Evolutionary conservation across 2,888 invertebrate genomes (phyloP).

Genomic region (Spodoptera exigua): DNA sequence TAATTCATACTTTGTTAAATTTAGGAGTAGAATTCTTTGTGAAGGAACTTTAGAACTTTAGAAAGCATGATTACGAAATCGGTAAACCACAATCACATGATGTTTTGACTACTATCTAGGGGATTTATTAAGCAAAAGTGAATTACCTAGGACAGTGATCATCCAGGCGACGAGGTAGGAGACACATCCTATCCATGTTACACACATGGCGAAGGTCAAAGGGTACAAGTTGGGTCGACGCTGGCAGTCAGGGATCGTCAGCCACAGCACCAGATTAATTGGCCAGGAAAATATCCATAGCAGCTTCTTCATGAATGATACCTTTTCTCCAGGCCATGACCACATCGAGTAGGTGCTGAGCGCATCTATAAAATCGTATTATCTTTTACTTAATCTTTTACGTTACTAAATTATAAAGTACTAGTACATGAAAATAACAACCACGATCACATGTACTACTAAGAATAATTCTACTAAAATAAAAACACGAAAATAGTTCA

Average conservation of each 20-base stretch:
- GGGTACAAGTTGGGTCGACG: conserved; percentile 90
- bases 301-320: conserved; percentile 77
- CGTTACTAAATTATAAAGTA: too few species aligned
- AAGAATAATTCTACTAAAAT: too few species aligned
- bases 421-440: too few species aligned
- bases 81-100: background rate
- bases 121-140: background rate
- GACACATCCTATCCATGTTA: conserved; percentile 94
- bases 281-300: conserved; percentile 93
- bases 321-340: conserved; percentile 89
- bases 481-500: too few species aligned
- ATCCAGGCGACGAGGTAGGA: conserved; percentile 97
- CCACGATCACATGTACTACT: too few species aligned
- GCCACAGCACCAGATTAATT: conserved; percentile 91
- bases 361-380: conserved; percentile 66
- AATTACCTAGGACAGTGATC: conserved; percentile 93
- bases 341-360: conserved; percentile 78
- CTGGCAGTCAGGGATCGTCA: conserved; percentile 94
- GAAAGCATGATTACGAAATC: too few species aligned
- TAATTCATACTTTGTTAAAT: too few species aligned
- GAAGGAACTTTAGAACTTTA: too few species aligned
- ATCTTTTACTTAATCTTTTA: too few species aligned
- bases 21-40: too few species aligned
- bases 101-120: too few species aligned
- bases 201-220: conserved; percentile 93